Conservation (phyloP, 92 coral and sea anemone genomes). For the Heteractis magnifica region DNA sequence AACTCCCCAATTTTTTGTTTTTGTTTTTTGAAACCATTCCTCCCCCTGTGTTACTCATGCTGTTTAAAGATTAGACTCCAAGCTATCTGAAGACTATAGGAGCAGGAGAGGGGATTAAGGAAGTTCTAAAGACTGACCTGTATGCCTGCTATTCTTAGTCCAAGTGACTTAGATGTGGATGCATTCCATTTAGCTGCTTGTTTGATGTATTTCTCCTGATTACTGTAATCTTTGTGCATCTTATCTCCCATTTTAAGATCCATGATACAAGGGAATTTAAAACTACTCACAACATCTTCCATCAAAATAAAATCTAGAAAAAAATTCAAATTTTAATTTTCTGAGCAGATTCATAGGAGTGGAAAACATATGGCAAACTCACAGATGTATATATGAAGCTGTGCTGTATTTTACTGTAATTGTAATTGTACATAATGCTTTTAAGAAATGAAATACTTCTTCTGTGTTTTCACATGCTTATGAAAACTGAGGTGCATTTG, state of each 20-base stretch:
- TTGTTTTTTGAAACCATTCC: no score
- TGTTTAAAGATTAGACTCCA: no score
- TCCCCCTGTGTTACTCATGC: no score
- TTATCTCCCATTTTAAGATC: slow-evolving; percentile 67
- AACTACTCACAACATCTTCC: slow-evolving; percentile 52
- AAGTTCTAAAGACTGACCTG: slow-evolving; percentile 34
- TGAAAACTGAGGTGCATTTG: no score
- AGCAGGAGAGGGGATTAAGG: not conserved
- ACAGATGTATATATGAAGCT: no score
- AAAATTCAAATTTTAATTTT: not conserved
- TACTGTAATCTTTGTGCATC: slow-evolving; percentile 47
- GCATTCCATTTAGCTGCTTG: slow-evolving; percentile 54
- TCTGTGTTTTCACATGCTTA: no score
- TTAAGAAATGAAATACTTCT: no score
- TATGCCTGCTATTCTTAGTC: slow-evolving; percentile 60
- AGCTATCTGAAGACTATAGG: not conserved
- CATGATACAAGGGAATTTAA: slow-evolving; percentile 51
- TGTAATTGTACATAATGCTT: no score
- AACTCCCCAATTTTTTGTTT: no score
- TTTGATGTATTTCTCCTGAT: slow-evolving; percentile 47
- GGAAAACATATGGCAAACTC: no score
- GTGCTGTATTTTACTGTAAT: no score
- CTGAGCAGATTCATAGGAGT: no score
- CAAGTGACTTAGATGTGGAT: slow-evolving; percentile 61
- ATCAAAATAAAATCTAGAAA: slow-evolving; percentile 48